These are phyloP conservation scores for honey bee (Apis mellifera) DNA, from an alignment of 1,140 invertebrate genomes.

Conservation along the genomic window Amel_HAv3.1 CM009931.2:10480001-10480500, in stretches of 20 bases:
- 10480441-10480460: conserved; percentile 89
- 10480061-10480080: conserved; percentile 87
- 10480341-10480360: neutral
- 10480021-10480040: conserved; percentile 89
- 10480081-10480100: conserved; percentile 91
- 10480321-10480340: neutral
- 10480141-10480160: conserved; percentile 90
- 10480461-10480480: conserved; percentile 85
- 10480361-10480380: neutral
- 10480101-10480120: conserved; percentile 90
- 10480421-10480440: conserved; percentile 88
- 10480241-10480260: too few species aligned
- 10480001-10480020: conserved; percentile 88
- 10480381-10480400: neutral
- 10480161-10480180: conserved; percentile 83
- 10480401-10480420: conserved; percentile 88
- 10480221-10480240: too few species aligned
- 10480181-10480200: conserved; percentile 2
- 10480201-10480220: too few species aligned
- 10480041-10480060: conserved; percentile 88
- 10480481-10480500: neutral
- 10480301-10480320: neutral
- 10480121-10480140: conserved; percentile 90
- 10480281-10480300: too few species aligned
- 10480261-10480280: too few species aligned